A percentile compares a stretch with the other conserved stretches of the same genome.
These are phyloP conservation scores for Vandiemenella viatica DNA, from an alignment of 2,888 invertebrate genomes.

Conservation along the genomic window DNA sequence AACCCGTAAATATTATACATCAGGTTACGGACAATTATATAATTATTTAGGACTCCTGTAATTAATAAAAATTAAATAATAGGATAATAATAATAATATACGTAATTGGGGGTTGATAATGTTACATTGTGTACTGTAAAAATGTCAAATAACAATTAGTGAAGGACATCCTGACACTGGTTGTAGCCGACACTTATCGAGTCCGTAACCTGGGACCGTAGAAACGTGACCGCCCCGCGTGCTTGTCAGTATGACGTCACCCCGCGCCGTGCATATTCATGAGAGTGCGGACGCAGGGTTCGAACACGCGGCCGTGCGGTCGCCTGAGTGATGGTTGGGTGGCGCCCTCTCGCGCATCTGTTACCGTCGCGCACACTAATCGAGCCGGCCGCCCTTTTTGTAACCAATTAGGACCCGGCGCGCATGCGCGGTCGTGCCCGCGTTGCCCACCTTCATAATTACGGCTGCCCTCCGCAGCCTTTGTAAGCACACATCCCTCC, in stretches of 20 bases:
- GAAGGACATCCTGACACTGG: no score
- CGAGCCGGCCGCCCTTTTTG: slow-evolving; percentile 7
- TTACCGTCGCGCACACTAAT: slow-evolving; percentile 8
- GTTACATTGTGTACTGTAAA: no score
- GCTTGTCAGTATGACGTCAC: no score
- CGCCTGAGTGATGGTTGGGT: background rate
- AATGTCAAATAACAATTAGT: no score
- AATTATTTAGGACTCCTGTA: no score
- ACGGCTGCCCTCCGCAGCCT: slow-evolving; percentile 3
- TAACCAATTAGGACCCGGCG: slow-evolving; percentile 10
- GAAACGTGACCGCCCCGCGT: background rate
- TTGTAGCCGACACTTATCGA: no score
- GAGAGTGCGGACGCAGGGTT: background rate
- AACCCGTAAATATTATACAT: no score
- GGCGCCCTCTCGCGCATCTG: slow-evolving; percentile 7
- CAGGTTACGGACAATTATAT: no score
- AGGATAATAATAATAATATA: no score
- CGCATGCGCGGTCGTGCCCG: slow-evolving; percentile 10
- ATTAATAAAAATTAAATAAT: no score
- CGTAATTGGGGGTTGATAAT: no score
- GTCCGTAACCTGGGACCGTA: background rate
- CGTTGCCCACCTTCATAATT: slow-evolving; percentile 11
- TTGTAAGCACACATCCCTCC: background rate
- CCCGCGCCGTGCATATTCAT: background rate
- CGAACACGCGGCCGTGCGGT: background rate